Evolutionary conservation across 1,140 invertebrate species (phyloP).

Genomic region (Odontomachus brunneus): DNA sequence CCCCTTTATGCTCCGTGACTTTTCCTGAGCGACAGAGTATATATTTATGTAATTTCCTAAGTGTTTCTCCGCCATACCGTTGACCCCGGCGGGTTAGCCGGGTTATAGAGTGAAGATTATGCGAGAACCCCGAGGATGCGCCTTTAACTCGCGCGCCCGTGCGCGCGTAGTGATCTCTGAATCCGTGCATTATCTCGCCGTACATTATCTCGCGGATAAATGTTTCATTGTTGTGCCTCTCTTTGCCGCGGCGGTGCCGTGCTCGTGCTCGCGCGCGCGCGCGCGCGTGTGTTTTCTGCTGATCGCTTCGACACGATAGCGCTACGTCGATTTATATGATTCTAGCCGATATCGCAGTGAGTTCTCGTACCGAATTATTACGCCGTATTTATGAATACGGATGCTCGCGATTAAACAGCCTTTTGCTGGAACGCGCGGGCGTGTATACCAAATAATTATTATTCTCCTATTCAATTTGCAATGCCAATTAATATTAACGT

Average conservation of each 20-base stretch:
- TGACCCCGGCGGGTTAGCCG: slow-evolving; percentile 34
- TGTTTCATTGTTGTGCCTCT: slow-evolving; percentile 51
- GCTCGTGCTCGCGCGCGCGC: not conserved
- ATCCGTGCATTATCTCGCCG: slow-evolving; percentile 52
- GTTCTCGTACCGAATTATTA: slow-evolving; percentile 58
- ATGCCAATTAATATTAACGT: slow-evolving; percentile 60
- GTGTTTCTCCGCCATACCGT: slow-evolving; percentile 40
- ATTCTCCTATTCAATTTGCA: slow-evolving; percentile 51
- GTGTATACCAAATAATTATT: slow-evolving; percentile 53
- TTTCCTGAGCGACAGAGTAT: slow-evolving; percentile 44
- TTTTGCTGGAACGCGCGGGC: not conserved
- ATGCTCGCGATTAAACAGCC: slow-evolving; percentile 36
- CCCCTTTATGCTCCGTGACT: slow-evolving; percentile 6
- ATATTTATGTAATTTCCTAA: slow-evolving; percentile 57
- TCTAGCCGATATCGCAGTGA: slow-evolving; percentile 48
- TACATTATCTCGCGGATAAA: slow-evolving; percentile 53
- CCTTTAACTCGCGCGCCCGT: not conserved
- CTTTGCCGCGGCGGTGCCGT: slow-evolving; percentile 44
- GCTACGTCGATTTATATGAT: slow-evolving; percentile 49
- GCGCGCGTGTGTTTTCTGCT: slow-evolving; percentile 24
- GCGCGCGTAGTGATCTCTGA: slow-evolving; percentile 50
- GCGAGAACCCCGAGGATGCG: slow-evolving; percentile 33
- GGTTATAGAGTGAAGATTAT: slow-evolving; percentile 40
- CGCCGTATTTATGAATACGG: slow-evolving; percentile 48
- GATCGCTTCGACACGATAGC: slow-evolving; percentile 42